Evolutionary conservation across 2,113 vertebrate genomes (phyloP).

Genomic region (Vidua chalybeata): DNA sequence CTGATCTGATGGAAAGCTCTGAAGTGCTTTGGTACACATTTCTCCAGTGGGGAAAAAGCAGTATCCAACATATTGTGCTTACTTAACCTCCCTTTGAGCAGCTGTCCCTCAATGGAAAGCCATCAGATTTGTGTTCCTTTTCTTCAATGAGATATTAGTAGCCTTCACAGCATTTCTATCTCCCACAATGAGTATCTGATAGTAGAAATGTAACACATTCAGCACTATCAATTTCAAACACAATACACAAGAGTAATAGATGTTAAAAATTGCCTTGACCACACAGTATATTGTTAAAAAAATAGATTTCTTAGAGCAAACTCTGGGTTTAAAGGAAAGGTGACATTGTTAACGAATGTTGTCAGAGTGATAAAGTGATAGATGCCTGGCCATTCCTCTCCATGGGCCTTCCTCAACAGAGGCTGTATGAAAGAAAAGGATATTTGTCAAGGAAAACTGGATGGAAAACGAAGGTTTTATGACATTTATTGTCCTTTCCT

Average conservation of each 20-base stretch:
- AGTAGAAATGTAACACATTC: neutral
- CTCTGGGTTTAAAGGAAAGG: conserved; percentile 38
- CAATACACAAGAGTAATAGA: conserved; percentile 41
- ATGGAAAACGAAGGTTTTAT: neutral
- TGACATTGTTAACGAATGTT: conserved; percentile 33
- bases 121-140: neutral
- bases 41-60: neutral
- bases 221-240: conserved; percentile 40
- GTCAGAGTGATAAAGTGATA: neutral
- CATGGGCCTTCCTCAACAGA: neutral
- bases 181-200: neutral
- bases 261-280: conserved; percentile 35
- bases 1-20: neutral
- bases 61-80: neutral
- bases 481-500: neutral
- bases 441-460: conserved; percentile 11
- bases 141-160: neutral
- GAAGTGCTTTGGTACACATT: neutral
- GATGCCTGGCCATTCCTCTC: neutral
- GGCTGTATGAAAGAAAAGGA: neutral
- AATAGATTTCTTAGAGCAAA: conserved; percentile 33
- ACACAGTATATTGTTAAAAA: conserved; percentile 23
- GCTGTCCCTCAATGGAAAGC: neutral
- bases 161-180: neutral
- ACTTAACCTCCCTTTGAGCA: conserved; percentile 33